Evolutionary conservation across 1,140 invertebrate species (phyloP), one percentile per base, ranked within the genome.

Genomic region (Olivierus martensii): DNA sequence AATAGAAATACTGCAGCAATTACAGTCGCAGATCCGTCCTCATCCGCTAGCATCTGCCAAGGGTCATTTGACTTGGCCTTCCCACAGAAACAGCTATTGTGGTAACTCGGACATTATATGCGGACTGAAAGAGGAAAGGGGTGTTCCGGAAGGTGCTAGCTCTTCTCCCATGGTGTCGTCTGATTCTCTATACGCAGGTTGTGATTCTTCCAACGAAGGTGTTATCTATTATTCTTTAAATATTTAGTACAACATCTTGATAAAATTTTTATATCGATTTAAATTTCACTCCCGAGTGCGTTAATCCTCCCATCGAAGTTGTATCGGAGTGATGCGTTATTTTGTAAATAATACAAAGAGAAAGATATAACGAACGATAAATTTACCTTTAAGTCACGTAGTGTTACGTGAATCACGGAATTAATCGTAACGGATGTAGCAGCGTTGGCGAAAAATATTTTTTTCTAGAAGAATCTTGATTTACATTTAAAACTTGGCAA

Each of bases 1-100:
- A 0, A 81, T 80, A 38, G 84, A 89, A 61, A 84, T 87, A 11
- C 67, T 87, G 0, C 80, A 86, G 58, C 82, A 86, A 57, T 82
- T 83, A 73, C 82, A 83, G 65, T 76, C 76, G 45, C 80, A 83
- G 60, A 63, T 81, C 36, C 80, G 79, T 59, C 76, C 78, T 0
- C 73, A 81, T 37, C 81, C 83, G 41, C 81, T 82, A 19, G 79
- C 81, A 0, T 84, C 82, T 6, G 12, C 19, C 12, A 12, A 39
- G 6, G 22, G 28, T 22, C 36, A 34, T 49, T 2, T 52, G 3
- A 52, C 47, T 15, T 55, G 53, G 53, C 53, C 53, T 15, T 12
- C 4, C 6, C 39, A 14, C 39, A 38, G 17, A 9, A 11, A 14
- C 39, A 9, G 9, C 6, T 18, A 41, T 1, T 6, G 39, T 5